Evolutionary conservation across 2,797 vertebrate species (phyloP), one percentile per base, ranked within the genome.

Genomic region (Ctenopoma kingsleyae): DNA sequence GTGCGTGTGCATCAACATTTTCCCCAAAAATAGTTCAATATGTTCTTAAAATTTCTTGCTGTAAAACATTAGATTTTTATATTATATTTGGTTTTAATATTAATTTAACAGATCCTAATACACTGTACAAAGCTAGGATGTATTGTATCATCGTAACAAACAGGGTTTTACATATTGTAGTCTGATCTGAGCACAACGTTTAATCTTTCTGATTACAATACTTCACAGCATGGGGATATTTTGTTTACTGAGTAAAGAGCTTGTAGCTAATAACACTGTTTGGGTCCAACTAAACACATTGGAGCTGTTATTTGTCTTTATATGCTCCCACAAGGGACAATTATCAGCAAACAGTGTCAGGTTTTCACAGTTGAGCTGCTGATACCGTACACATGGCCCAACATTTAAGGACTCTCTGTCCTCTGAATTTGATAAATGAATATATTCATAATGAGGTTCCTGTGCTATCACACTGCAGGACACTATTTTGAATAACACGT

Each of bases 251-350:
- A 78, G 61, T 22, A 16, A 52, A 83, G 60, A 70, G 50, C 67
- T 71, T 48, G 65, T 74, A 64, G 54, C 41, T 84, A 81, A 85
- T 83, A 79, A 78, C 72, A 63, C 63, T 68, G 60, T 81, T 41
- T 78, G 74, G 40, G 67, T 72, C 71, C 55, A 69, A 54, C 58
- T 41, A 77, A 80, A 69, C 67, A 52, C 58, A 61, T 47, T 58
- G 64, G 64, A 76, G 35, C 76, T 53, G 77, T 83, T 87, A 77
- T 71, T 84, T 40, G 52, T 79, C 76, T 78, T 79, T 82, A 65
- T 63, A 67, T 9, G 5, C 57, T 89, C 71, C 86, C 85, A 81
- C 63, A 74, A 86, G 79, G 70, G 68, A 83, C 67, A 89, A 81
- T 90, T 87, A 84, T 58, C 60, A 78, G 63, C 61, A 87, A 78